Base-by-base conservation (phyloP, 2,888 invertebrate genomes). In the Lycocerus yunnanus region DNA sequence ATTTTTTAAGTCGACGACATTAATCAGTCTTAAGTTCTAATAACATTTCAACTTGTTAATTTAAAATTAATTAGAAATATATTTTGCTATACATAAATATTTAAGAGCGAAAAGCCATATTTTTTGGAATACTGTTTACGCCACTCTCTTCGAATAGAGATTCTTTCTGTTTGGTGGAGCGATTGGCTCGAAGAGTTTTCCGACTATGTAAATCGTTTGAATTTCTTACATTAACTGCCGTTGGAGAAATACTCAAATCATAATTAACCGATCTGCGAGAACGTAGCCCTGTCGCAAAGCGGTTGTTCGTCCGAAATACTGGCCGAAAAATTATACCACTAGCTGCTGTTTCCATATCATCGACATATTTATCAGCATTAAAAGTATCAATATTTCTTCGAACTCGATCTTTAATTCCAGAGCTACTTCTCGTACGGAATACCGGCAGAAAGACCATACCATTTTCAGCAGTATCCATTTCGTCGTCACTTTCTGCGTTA, bases 271-370 rank as follows among this genome's bases (percentile, higher is more conserved):
- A 27, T 58, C 72, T 68, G 10, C 68, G 61, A 11, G 43, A 18
- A 43, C 73, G 73, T 18, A 15, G 59, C 11, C 13, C 27, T 8
- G 15, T 9, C 8, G 20, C 15, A 5, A 10, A 68, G n/a, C 24
- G 58, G 15, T 65, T 69, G 27, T 68, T 59, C 1, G 74, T 72
- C 1, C 73, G 72, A 69, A 78, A 78, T 10, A 78, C n/a, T 9
- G 78, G 78, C 11, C 69, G 65, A 21, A 78, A 78, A 11, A 76
- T 75, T 43, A 76, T 15, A 14, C 76, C 76, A 43, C 59, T 66
- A 63, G 66, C 78, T 15, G 74, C 72, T 1, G 72, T 16, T 43
- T 77, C 58, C 72, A 77, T 66, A 15, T 75, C 73, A 6, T 73
- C 74, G 2, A 68, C 15, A 21, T 68, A 43, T 66, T 66, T 66